These are phyloP conservation scores for Phrynocephalus vlangalii DNA, from an alignment of 2,797 vertebrate species.

Conservation along the genomic window DNA sequence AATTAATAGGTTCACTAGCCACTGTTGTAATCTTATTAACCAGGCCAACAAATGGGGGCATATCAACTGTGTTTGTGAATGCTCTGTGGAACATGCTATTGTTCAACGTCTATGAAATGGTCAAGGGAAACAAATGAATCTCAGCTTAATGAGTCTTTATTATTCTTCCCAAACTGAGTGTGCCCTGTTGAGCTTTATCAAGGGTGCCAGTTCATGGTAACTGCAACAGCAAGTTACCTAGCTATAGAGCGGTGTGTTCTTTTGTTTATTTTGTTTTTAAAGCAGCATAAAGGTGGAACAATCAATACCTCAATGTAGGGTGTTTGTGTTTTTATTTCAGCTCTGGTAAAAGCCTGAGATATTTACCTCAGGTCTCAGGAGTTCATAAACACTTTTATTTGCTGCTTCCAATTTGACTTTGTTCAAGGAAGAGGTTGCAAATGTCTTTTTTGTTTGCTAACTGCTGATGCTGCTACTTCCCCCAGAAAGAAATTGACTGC, in stretches of 20 bases:
- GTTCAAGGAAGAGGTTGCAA: slow-evolving; percentile 59
- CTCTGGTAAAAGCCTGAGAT: slow-evolving; percentile 40
- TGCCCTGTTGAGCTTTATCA: background rate
- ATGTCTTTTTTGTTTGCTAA: slow-evolving; percentile 42
- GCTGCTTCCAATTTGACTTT: slow-evolving; percentile 70
- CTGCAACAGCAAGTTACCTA: slow-evolving; percentile 34
- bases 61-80: slow-evolving; percentile 19
- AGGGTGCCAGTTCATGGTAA: background rate
- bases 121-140: background rate
- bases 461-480: slow-evolving; percentile 74
- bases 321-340: slow-evolving; percentile 17
- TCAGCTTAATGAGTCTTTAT: slow-evolving; percentile 25
- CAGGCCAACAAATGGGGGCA: background rate
- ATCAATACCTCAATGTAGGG: slow-evolving; percentile 12
- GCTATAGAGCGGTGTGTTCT: background rate
- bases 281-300: slow-evolving; percentile 13
- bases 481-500: slow-evolving; percentile 53
- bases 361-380: slow-evolving; percentile 37
- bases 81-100: background rate
- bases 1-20: slow-evolving; percentile 28
- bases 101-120: slow-evolving; percentile 31
- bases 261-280: background rate
- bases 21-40: slow-evolving; percentile 5
- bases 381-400: slow-evolving; percentile 68
- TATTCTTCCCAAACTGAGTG: background rate